phyloP scores from a whole-genome alignment of 2,888 invertebrate genomes.

The Synergus gifuensis region DNA sequence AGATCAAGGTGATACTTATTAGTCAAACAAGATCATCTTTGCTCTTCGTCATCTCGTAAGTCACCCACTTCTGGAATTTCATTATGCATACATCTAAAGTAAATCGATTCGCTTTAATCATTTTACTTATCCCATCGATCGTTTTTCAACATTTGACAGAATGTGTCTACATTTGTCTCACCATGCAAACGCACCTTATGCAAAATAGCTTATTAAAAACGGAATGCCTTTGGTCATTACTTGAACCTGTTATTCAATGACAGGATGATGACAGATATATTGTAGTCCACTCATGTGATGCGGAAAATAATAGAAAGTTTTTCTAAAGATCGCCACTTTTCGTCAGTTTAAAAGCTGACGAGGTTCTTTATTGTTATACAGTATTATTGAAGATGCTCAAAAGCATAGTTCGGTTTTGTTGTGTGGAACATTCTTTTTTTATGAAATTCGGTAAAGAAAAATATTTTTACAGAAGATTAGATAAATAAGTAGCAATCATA shows the following conservation, averaged over 20 bases:
- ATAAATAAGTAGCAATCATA: background rate
- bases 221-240: background rate
- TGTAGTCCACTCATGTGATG: background rate
- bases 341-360: background rate
- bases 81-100: background rate
- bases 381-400: background rate
- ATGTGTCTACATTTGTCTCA: slow-evolving; percentile 28
- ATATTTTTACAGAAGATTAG: background rate
- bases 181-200: slow-evolving; percentile 32
- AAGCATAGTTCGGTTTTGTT: background rate
- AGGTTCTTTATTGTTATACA: background rate
- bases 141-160: slow-evolving; percentile 18
- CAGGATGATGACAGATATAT: background rate
- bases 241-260: slow-evolving; percentile 33
- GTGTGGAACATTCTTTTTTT: background rate
- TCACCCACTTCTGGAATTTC: slow-evolving; percentile 24
- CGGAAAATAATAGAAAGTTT: slow-evolving; percentile 20
- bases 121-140: slow-evolving; percentile 25
- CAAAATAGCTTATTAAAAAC: slow-evolving; percentile 30
- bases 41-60: slow-evolving; percentile 29
- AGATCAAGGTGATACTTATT: background rate
- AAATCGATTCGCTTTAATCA: slow-evolving; percentile 19
- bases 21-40: slow-evolving; percentile 39
- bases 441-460: background rate
- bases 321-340: background rate